Conservation (phyloP, 2,888 invertebrate species). For the Platypus cylindrus region DNA sequence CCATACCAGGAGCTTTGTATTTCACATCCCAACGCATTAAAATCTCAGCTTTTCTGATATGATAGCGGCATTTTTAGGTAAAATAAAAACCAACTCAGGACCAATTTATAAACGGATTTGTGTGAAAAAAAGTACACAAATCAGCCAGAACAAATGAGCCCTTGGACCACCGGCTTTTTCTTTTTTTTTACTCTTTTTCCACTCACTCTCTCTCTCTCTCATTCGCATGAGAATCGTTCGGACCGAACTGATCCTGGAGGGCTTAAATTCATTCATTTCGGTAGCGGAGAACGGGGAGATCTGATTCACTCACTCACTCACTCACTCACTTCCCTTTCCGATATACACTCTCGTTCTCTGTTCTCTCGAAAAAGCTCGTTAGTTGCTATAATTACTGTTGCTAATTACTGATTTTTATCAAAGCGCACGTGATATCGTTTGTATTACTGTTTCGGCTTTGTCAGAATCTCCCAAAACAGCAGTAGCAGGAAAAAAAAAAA, state of each 20-base stretch:
- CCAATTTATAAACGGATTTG: constrained; percentile 26
- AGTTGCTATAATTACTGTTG: constrained; percentile 37
- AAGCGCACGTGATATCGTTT: constrained; percentile 32
- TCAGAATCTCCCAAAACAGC: too few species aligned
- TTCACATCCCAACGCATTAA: constrained; percentile 19
- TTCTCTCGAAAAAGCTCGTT: constrained; percentile 32
- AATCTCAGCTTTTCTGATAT: constrained; percentile 23
- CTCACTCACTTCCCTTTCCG: constrained; percentile 5
- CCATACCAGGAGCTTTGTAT: constrained; percentile 15
- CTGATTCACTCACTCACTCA: background rate
- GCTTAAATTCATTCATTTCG: constrained; percentile 24
- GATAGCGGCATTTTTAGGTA: constrained; percentile 20
- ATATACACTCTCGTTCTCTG: constrained; percentile 7
- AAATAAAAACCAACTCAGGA: constrained; percentile 22
- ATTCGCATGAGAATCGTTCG: constrained; percentile 10
- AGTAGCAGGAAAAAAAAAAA: too few species aligned
- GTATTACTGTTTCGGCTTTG: constrained; percentile 28
- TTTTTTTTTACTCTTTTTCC: too few species aligned
- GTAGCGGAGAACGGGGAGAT: constrained; percentile 6
- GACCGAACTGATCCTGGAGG: constrained; percentile 23
- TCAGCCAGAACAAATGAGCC: constrained; percentile 31
- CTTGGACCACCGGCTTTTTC: too few species aligned
- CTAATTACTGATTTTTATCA: constrained; percentile 39
- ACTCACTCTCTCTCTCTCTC: too few species aligned
- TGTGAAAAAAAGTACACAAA: constrained; percentile 25